Evolutionary conservation across 2,113 vertebrate species (phyloP).

Genomic region (Saccopteryx bilineata): DNA sequence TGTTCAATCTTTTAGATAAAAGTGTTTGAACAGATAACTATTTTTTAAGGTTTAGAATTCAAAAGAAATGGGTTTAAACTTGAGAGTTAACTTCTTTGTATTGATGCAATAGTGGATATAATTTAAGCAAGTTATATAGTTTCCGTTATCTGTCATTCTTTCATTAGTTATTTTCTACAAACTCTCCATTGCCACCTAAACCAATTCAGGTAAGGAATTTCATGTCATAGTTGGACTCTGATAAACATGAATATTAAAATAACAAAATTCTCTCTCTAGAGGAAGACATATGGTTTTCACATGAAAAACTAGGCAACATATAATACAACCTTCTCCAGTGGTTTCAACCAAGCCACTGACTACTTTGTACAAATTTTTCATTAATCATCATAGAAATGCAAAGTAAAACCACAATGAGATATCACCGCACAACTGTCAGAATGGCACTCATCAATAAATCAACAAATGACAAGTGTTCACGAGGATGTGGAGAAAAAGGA

Average conservation of each 20-base stretch:
- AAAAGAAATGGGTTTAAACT: neutral
- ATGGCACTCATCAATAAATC: no score
- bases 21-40: neutral
- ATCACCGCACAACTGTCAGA: no score
- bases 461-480: no score
- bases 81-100: neutral
- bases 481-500: no score
- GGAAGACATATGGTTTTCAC: neutral
- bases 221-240: neutral
- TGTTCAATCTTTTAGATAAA: neutral
- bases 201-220: neutral
- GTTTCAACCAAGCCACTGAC: neutral
- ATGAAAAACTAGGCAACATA: neutral
- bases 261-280: conserved; percentile 7
- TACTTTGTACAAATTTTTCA: neutral
- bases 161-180: conserved; percentile 4
- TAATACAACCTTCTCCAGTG: neutral
- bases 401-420: no score
- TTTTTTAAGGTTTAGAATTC: conserved; percentile 24
- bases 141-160: neutral
- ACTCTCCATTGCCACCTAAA: neutral
- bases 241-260: conserved; percentile 13
- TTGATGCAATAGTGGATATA: neutral
- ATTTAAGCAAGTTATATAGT: neutral
- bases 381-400: no score